Conservation (phyloP, 1,140 invertebrate genomes). For the Danaus plexippus region DNA sequence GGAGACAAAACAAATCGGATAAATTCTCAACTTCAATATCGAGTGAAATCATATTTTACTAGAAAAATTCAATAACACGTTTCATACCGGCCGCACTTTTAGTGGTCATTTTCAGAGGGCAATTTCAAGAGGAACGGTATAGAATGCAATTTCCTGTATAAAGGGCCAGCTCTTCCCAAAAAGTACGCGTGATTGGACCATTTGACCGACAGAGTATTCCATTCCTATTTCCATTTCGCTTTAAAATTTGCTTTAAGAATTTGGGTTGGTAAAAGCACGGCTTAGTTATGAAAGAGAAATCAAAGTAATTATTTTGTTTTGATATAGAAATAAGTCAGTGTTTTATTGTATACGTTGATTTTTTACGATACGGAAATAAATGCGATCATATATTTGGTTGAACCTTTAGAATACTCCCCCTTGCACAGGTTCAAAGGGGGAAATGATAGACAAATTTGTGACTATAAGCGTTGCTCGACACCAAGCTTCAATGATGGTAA, state of each 20-base stretch:
- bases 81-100: slow-evolving; percentile 17
- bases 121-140: slow-evolving; percentile 39
- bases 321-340: no score
- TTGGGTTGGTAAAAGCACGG: no score
- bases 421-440: slow-evolving; percentile 4
- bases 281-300: no score
- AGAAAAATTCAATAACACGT: not conserved
- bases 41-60: no score
- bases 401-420: no score
- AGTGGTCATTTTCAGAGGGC: slow-evolving; percentile 21
- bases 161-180: slow-evolving; percentile 33
- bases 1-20: no score
- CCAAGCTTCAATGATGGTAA: slow-evolving; percentile 37
- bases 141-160: slow-evolving; percentile 58
- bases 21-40: no score
- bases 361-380: no score
- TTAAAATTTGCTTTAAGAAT: slow-evolving; percentile 12
- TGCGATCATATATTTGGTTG: no score
- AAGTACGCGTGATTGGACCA: slow-evolving; percentile 28
- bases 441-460: slow-evolving; percentile 19
- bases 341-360: no score
- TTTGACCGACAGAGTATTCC: slow-evolving; percentile 33
- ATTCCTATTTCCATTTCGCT: slow-evolving; percentile 20
- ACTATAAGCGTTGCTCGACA: slow-evolving; percentile 14
- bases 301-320: no score